Evolutionary conservation across 2,888 invertebrate genomes (phyloP), one percentile per base, ranked within the genome.

Genomic region (Stenotaenia linearis): DNA sequence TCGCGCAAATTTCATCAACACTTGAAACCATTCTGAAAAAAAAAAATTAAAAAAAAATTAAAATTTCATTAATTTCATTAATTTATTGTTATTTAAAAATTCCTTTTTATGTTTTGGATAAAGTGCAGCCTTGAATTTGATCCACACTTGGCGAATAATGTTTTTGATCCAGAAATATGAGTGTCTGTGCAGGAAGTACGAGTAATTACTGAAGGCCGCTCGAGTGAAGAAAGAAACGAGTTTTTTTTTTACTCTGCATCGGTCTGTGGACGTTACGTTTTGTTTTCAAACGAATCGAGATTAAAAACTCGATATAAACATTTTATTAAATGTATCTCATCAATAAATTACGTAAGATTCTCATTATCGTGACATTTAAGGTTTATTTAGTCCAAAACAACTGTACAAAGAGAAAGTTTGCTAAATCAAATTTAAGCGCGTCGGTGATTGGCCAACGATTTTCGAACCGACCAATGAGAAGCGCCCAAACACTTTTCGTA

Each of bases 171-270:
- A 69, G 69, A 25, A 69, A 50, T 40, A 56, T 12, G 69, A 69
- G 69, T 15, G 28, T 45, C 45, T 69, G 69, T 28, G 25, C 69
- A 25, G 69, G 69, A 69, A 69, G 69, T 69, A 10, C 9, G 69
- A 69, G 69, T 28, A 69, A 69, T 69, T 69, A 69, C 69, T 69
- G 69, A 69, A 69, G 69, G 69, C 69, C 69, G 69, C 69, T 69
- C n/a, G 25, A 69, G 69, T 69, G 69, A 69, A 69, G 69, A 25
- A 69, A 69, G 6, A 69, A 69, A 69, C 69, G 10, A 69, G 69
- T 69, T 28, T n/a, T 18, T n/a, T 45, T 69, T 69, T 50, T 1
- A 18, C 50, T n/a, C 7, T 18, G 69, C 25, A 69, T 69, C 69
- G 28, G 23, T 69, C 28, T 69, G n/a, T 23, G 28, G 69, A 28